Evolutionary conservation across 2,888 invertebrate genomes (phyloP).

Genomic region (Lagria hirta): DNA sequence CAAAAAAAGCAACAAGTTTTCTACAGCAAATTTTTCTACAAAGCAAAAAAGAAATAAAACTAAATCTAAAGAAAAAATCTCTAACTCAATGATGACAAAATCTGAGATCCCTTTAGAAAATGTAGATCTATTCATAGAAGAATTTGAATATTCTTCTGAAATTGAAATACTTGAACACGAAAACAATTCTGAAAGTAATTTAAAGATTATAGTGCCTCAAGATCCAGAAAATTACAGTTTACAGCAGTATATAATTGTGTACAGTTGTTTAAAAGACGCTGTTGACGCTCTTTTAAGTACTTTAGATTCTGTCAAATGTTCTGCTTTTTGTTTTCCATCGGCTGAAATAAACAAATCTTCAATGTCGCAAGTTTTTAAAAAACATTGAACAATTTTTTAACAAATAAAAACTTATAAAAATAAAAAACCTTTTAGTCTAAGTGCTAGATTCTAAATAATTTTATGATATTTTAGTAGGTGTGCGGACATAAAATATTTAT

Average conservation of each 20-base stretch:
- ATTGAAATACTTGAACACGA: neutral
- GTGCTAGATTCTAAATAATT: no score
- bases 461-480: no score
- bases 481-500: no score
- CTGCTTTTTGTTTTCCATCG: slow-evolving; percentile 1
- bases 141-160: slow-evolving; percentile 7
- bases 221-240: slow-evolving; percentile 7
- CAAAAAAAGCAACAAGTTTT: slow-evolving; percentile 1
- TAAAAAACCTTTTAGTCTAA: no score
- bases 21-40: no score
- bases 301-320: slow-evolving; percentile 10
- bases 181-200: neutral
- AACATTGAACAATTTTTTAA: no score
- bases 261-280: slow-evolving; percentile 13
- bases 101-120: slow-evolving; percentile 1
- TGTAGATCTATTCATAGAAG: slow-evolving; percentile 16
- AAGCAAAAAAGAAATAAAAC: slow-evolving; percentile 3
- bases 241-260: slow-evolving; percentile 13
- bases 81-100: slow-evolving; percentile 3
- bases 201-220: neutral
- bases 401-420: no score
- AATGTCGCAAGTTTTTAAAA: no score
- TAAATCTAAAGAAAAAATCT: slow-evolving; percentile 5
- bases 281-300: slow-evolving; percentile 17
- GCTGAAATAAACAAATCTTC: slow-evolving; percentile 5